These are phyloP conservation scores for Trogon surrucura DNA, from an alignment of 2,113 vertebrate genomes.

Conservation along the genomic window DNA sequence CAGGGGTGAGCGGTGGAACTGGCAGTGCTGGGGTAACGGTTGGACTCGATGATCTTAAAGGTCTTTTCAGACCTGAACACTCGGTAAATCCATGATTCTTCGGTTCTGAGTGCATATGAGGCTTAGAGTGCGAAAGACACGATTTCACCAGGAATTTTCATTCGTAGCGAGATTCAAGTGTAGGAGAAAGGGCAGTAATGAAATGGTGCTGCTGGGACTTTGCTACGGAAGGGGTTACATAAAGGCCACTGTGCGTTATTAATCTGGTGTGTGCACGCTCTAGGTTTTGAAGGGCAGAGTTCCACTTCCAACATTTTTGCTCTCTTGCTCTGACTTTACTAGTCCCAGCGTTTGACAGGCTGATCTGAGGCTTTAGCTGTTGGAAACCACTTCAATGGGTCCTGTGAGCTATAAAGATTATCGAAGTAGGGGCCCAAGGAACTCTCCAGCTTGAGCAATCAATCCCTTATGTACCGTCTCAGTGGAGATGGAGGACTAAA, in stretches of 20 bases:
- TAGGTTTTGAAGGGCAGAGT: not conserved
- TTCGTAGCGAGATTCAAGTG: not conserved
- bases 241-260: rapidly evolving
- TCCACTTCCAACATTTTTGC: not conserved
- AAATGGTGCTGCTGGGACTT: not conserved
- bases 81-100: not conserved
- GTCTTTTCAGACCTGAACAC: too few relatives aligned
- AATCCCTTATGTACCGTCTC: not conserved
- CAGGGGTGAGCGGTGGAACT: too few relatives aligned
- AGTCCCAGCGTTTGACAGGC: not conserved
- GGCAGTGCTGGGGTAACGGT: too few relatives aligned
- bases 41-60: too few relatives aligned
- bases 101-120: not conserved
- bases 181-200: not conserved
- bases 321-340: not conserved
- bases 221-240: not conserved
- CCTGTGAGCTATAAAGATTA: constrained; percentile 23
- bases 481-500: not conserved
- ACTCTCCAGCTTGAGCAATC: not conserved
- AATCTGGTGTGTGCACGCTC: not conserved
- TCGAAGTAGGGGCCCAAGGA: not conserved
- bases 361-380: constrained; percentile 28
- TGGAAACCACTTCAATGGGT: constrained; percentile 53
- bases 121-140: not conserved
- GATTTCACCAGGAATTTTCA: rapidly evolving